Base-by-base conservation (phyloP, 1,140 invertebrate species). In the Diorhabda sublineata region DNA sequence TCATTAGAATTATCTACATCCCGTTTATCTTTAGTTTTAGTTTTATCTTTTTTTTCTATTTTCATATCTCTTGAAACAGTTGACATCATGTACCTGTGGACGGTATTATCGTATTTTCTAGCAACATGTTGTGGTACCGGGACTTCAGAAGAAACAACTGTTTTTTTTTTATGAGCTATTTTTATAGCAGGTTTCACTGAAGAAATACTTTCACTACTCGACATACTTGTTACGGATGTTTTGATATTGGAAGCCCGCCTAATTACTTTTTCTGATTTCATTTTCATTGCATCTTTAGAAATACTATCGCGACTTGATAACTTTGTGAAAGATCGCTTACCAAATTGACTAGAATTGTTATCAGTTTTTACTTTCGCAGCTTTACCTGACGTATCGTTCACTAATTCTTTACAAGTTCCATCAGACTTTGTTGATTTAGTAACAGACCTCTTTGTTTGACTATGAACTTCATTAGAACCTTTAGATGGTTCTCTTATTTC, bases 11-110 rank as follows among this genome's bases (percentile, higher is more conserved):
- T 76, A 70, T 76, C 73, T 8, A 71, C 74, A 42, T 78, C 75
- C 61, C 73, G 74, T 69, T 75, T 76, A 61, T 71, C 68, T 68
- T 77, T 80, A 11, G 62, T 65, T 59, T 71, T 62, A 3, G n/a
- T 47, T 58, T 71, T 71, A 42, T 78, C 75, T 45, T 72, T 74
- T 42, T 74, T 75, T 43, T 80, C 82, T 61, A 83, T 78, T 73
- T 84, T 84, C 74, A 83, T 78, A 76, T 83, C 80, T 71, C 83
- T 71, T 3, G 83, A 83, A 7, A 83, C 59, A 47, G 83, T 84
- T 1, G 83, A 83, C 64, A 81, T 80, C 82, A 84, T 83, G 67
- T 83, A 84, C 3, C 82, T 81, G 70, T 79, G 75, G 3, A 78
- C 61, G 56, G 74, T 57, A 62, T 62, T 69, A 58, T 79, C 74